Evolutionary conservation across 2,888 invertebrate species (phyloP).

Genomic region (Yponomeuta cagnagella): DNA sequence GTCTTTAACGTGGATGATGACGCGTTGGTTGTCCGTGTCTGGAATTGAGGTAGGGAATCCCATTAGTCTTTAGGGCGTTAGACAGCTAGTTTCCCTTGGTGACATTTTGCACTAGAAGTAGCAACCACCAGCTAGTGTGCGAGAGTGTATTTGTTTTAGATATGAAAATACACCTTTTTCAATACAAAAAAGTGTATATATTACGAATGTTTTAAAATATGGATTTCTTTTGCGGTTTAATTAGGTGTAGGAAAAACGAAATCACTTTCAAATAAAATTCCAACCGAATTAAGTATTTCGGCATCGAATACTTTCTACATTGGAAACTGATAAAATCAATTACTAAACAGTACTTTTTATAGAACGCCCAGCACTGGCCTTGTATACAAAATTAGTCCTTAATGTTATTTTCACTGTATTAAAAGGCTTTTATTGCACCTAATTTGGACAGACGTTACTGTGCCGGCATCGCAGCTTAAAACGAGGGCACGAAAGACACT

Average conservation of each 20-base stretch:
- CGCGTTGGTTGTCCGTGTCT: conserved; percentile 96
- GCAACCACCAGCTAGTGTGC: too few species aligned
- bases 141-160: too few species aligned
- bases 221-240: too few species aligned
- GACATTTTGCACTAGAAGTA: too few species aligned
- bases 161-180: too few species aligned
- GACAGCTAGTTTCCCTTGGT: neutral
- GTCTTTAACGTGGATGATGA: conserved; percentile 95
- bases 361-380: neutral
- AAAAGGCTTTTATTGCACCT: conserved; percentile 10
- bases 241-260: too few species aligned
- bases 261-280: too few species aligned
- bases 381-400: neutral
- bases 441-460: conserved; percentile 12
- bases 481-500: conserved; percentile 6
- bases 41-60: conserved; percentile 41
- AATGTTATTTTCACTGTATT: neutral
- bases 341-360: neutral
- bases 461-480: conserved; percentile 2
- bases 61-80: neutral
- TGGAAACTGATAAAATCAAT: neutral
- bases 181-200: too few species aligned
- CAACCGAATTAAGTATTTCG: too few species aligned
- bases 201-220: too few species aligned
- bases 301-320: neutral